These are phyloP conservation scores for Trimorus sp. DNA, from an alignment of 2,888 invertebrate genomes.

Conservation along the genomic window DNA sequence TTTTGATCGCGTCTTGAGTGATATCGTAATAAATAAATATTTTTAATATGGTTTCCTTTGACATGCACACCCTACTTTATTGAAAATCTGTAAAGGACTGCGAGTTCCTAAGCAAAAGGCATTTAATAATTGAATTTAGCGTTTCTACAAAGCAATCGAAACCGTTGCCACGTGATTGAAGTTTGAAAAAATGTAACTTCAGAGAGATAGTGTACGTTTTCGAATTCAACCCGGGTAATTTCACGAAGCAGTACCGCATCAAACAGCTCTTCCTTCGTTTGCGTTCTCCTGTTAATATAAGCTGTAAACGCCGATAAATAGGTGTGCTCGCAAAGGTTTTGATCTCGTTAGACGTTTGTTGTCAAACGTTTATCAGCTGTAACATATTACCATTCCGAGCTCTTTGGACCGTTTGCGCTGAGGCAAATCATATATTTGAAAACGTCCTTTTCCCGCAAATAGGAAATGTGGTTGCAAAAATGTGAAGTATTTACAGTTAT, in stretches of 20 bases:
- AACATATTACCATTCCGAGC: conserved; percentile 5
- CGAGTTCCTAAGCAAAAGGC: no score
- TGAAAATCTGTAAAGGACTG: no score
- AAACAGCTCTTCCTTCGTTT: conserved; percentile 27
- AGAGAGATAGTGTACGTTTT: conserved; percentile 25
- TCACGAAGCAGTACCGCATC: conserved; percentile 27
- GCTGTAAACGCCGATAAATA: conserved; percentile 35
- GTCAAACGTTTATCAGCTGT: conserved; percentile 23
- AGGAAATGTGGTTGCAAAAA: no score
- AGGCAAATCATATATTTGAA: no score
- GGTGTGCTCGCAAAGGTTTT: conserved; percentile 36
- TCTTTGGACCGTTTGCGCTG: background rate
- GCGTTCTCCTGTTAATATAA: conserved; percentile 32
- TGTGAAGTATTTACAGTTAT: no score
- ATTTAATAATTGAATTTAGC: background rate
- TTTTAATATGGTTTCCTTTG: no score
- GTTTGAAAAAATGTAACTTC: conserved; percentile 11
- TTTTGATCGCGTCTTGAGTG: no score
- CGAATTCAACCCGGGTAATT: conserved; percentile 25
- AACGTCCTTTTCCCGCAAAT: no score
- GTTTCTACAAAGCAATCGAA: conserved; percentile 9
- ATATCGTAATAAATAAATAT: no score
- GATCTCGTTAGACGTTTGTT: conserved; percentile 26
- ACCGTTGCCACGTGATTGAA: conserved; percentile 10
- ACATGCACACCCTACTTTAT: no score